These are phyloP conservation scores for Eupithecia tripunctaria DNA, from an alignment of 2,888 invertebrate genomes.

Conservation along the genomic window DNA sequence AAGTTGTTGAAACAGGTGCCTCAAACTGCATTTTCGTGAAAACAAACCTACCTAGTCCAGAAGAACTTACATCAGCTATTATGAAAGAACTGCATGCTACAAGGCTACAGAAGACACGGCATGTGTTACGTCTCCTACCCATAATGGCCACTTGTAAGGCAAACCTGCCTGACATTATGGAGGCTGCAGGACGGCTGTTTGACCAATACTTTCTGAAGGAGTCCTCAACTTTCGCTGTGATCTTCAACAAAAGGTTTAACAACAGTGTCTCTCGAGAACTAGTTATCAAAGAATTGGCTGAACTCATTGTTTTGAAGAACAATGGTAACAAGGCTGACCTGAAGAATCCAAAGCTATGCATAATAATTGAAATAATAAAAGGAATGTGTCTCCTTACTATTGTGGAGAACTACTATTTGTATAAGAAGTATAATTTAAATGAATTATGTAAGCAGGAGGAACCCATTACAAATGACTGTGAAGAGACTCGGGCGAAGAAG, in stretches of 20 bases:
- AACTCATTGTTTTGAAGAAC: conserved; percentile 88
- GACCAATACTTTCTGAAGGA: conserved; percentile 90
- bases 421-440: conserved; percentile 93
- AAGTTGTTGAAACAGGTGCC: conserved; percentile 91
- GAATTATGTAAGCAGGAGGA: conserved; percentile 84
- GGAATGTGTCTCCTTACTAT: conserved; percentile 92
- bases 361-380: conserved; percentile 93
- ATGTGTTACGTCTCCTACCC: conserved; percentile 91
- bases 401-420: conserved; percentile 90
- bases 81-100: conserved; percentile 88
- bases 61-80: conserved; percentile 88
- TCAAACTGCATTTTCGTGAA: conserved; percentile 94
- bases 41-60: conserved; percentile 90
- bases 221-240: conserved; percentile 89
- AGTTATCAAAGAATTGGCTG: conserved; percentile 89
- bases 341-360: conserved; percentile 89
- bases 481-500: conserved; percentile 75
- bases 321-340: conserved; percentile 91
- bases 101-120: conserved; percentile 89
- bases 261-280: conserved; percentile 88
- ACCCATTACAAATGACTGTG: conserved; percentile 60
- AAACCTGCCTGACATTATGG: conserved; percentile 89
- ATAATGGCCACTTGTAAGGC: conserved; percentile 93
- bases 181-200: conserved; percentile 86
- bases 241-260: conserved; percentile 92